phyloP scores from a whole-genome alignment of 2,797 vertebrate genomes.

The Tokudaia tokunoshimensis region DNA sequence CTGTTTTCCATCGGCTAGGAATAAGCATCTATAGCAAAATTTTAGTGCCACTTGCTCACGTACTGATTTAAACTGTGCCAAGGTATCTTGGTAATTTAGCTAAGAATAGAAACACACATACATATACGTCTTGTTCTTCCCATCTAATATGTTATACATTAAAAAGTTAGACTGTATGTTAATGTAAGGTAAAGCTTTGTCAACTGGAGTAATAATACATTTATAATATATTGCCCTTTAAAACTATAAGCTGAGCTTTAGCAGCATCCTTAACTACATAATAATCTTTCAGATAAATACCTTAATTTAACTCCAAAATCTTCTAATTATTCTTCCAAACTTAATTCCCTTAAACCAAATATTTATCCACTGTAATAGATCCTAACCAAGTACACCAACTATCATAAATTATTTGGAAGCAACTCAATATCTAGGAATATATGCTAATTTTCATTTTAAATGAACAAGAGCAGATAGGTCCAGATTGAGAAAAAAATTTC shows the following conservation, averaged over 20 bases:
- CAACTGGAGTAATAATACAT: constrained; percentile 6
- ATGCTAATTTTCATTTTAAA: constrained; percentile 42
- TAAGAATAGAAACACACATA: neutral
- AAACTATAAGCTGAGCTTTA: constrained; percentile 23
- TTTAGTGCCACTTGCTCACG: neutral
- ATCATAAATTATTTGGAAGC: constrained; percentile 41
- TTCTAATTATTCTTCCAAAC: constrained; percentile 17
- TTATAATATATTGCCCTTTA: constrained; percentile 36
- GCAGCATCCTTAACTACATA: neutral
- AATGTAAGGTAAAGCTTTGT: constrained; percentile 42
- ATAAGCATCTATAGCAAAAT: neutral
- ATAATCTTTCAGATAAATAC: neutral
- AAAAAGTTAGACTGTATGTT: constrained; percentile 6
- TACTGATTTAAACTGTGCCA: constrained; percentile 6
- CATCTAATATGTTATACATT: neutral
- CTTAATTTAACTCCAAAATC: neutral
- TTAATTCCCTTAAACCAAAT: neutral
- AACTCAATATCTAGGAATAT: constrained; percentile 15
- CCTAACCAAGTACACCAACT: constrained; percentile 41
- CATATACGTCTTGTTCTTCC: neutral
- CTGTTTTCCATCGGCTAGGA: neutral
- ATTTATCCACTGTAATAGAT: constrained; percentile 51
- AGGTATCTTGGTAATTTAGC: constrained; percentile 31
- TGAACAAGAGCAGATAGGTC: neutral
- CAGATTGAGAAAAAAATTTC: constrained; percentile 49